These are phyloP conservation scores for Eulemur coronatus DNA, from an alignment of 2,797 vertebrate species.

Conservation along the genomic window DNA sequence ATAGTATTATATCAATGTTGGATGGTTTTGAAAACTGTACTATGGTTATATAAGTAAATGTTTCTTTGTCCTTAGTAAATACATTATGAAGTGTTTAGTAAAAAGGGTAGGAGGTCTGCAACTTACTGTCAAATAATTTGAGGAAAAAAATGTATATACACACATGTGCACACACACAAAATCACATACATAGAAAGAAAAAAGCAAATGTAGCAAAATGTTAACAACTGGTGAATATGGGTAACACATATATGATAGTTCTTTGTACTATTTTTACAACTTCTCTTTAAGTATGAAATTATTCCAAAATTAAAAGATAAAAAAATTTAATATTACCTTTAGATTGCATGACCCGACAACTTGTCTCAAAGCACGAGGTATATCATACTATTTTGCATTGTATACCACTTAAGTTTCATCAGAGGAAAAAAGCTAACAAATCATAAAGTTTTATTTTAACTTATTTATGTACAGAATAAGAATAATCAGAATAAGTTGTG, in stretches of 20 bases:
- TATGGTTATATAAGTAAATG: not conserved
- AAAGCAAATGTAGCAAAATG: constrained; percentile 6
- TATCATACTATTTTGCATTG: not conserved
- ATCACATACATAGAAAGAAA: not conserved
- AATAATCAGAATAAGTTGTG: not conserved
- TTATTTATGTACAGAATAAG: not conserved
- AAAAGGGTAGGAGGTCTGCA: not conserved
- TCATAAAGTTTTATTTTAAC: not conserved
- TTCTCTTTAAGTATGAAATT: constrained; percentile 5
- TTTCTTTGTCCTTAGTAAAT: not conserved
- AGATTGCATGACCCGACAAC: not conserved
- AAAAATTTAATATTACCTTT: constrained; percentile 22
- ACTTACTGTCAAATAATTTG: not conserved
- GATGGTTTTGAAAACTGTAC: constrained; percentile 13
- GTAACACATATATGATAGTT: not conserved
- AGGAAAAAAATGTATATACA: not conserved
- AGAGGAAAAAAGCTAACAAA: not conserved
- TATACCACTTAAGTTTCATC: not conserved
- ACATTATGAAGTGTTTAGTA: not conserved
- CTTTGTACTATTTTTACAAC: not conserved
- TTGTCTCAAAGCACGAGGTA: not conserved
- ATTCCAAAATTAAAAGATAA: constrained; percentile 25
- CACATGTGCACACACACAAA: not conserved
- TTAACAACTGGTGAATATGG: not conserved
- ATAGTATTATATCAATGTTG: not conserved